Percentiles rank a stretch among this genome's conserved stretches.
These are phyloP conservation scores for Valencia hispanica DNA, from an alignment of 2,797 vertebrate genomes.

Conservation along the genomic window DNA sequence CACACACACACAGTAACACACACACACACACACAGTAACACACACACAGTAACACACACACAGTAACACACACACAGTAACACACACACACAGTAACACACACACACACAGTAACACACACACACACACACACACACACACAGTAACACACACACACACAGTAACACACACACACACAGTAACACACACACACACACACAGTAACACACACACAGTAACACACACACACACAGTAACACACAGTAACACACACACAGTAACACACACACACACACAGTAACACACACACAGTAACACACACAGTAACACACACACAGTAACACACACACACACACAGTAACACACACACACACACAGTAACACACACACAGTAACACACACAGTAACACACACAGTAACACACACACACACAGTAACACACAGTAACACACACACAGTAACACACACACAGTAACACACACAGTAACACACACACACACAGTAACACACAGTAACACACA, in stretches of 20 bases:
- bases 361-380: neutral
- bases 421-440: neutral
- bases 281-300: conserved; percentile 5
- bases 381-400: no score
- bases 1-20: no score
- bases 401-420: no score
- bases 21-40: no score
- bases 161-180: neutral
- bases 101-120: neutral
- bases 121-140: no score
- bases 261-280: no score
- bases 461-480: no score
- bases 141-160: conserved; percentile 11
- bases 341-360: conserved; percentile 2
- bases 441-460: neutral
- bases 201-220: conserved; percentile 17
- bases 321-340: no score
- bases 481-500: no score
- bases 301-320: neutral
- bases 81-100: no score
- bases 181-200: no score
- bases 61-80: neutral
- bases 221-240: neutral
- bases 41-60: conserved; percentile 5
- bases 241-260: no score